Conservation (phyloP, 2,797 vertebrate species). For the Margarornis squamiger region DNA sequence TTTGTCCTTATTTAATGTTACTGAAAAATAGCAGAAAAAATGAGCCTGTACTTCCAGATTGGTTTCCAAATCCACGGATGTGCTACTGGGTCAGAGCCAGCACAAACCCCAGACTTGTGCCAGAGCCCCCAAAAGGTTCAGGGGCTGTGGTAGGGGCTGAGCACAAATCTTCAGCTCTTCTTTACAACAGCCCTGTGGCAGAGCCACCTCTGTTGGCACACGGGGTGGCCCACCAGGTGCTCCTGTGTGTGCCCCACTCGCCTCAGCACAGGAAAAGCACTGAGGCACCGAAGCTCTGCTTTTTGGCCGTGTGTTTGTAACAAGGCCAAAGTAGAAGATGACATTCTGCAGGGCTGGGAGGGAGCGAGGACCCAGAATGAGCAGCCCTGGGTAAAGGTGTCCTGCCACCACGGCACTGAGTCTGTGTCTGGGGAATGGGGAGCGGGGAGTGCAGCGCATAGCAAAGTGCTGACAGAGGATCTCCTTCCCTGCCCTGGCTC, state of each 20-base stretch:
- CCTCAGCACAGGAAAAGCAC: fast-evolving
- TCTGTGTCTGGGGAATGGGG: fast-evolving
- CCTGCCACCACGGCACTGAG: neutral
- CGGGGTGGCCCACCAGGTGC: fast-evolving
- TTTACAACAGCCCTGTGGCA: fast-evolving
- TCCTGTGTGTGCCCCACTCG: fast-evolving
- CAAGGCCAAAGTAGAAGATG: fast-evolving
- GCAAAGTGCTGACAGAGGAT: neutral
- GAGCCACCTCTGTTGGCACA: neutral
- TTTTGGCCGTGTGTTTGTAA: neutral
- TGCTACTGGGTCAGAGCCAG: neutral
- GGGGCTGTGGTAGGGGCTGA: fast-evolving
- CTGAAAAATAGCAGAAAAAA: neutral
- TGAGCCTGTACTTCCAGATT: neutral
- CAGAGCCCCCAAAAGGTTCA: neutral
- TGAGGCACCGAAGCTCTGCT: neutral
- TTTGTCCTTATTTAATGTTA: neutral
- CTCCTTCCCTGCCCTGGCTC: neutral
- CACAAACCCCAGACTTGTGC: neutral
- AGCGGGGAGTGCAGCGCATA: neutral
- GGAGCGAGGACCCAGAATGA: fast-evolving
- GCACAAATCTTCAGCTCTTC: neutral
- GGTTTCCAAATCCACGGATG: neutral
- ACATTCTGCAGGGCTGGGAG: neutral
- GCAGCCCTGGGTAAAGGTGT: fast-evolving